Evolutionary conservation across 1,140 invertebrate species (phyloP), one percentile per base, ranked within the genome.

Genomic region (Lepidurus couesii): DNA sequence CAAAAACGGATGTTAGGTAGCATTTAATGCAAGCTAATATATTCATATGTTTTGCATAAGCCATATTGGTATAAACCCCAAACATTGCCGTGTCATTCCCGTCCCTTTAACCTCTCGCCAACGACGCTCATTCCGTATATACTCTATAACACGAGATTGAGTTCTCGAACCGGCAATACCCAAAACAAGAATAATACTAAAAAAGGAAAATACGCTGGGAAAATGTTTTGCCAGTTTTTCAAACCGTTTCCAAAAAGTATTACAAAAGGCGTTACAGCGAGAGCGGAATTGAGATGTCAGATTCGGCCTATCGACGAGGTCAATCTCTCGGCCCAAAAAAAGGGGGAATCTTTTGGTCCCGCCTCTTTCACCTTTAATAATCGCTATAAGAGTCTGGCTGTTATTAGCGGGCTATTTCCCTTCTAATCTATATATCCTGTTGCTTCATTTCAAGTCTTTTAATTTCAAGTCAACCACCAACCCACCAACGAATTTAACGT

Each of bases 261-360:
- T 65, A 65, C 53, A 21, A 65, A 65, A 65, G 53, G 53, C 53
- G n/a, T 65, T 65, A 47, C 53, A n/a, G 21, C 53, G 6, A 65
- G 16, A 65, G 53, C 53, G 53, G 53, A 65, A 65, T 65, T 65
- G 53, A 65, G 53, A 65, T 21, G 53, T 65, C 53, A 65, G 53
- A 65, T 65, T 65, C 53, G 53, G 53, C 53, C 53, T 65, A 65
- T 65, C 53, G 53, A 65, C 13, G 53, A 65, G 53, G 53, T 65
- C 53, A 65, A 65, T 65, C 53, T 65, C 4, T 13, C 53, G 6
- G 9, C 8, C 7, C 47, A 1, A 21, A 7, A 65, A 65, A 65
- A 16, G 53, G 21, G 53, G 45, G 45, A 21, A 65, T n/a, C 21
- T 65, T 16, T 4, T 16, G 13, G 13, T 21, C 53, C 53, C 53